Percentiles rank a stretch among this genome's conserved stretches.
phyloP scores from a whole-genome alignment of 1,140 invertebrate species.

The Caerostris darwini region DNA sequence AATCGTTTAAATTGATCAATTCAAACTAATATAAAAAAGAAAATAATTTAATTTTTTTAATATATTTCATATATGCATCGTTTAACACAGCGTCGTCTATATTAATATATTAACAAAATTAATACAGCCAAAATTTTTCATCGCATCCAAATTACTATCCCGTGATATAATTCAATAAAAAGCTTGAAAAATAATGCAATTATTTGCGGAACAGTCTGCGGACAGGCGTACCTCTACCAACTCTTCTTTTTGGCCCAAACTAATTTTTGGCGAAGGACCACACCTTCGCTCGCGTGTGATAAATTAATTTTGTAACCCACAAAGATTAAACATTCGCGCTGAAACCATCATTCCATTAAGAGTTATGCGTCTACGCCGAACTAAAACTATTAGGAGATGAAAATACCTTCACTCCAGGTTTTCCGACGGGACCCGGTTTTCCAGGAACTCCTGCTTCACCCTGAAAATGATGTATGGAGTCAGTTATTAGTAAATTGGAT shows the following conservation, averaged over 20 bases:
- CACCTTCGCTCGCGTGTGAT: background rate
- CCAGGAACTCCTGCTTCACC: conserved; percentile 73
- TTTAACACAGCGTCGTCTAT: no score
- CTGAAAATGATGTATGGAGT: conserved; percentile 20
- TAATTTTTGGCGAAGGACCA: conserved; percentile 28
- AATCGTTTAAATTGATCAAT: no score
- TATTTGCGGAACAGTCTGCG: background rate
- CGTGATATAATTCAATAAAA: background rate
- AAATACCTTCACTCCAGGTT: conserved; percentile 68
- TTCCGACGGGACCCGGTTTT: conserved; percentile 75
- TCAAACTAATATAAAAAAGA: no score
- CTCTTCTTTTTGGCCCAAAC: background rate
- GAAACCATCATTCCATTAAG: background rate
- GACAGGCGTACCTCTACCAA: background rate
- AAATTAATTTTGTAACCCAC: background rate
- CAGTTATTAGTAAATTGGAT: background rate
- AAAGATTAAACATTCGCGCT: background rate
- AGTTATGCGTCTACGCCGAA: background rate
- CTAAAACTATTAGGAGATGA: background rate
- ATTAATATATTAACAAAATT: no score
- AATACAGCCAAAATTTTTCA: no score
- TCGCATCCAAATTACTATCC: background rate
- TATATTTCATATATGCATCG: no score
- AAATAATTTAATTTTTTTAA: no score
- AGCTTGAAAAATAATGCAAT: background rate